Conservation (phyloP, 2,888 invertebrate species). For the Xestobium rufovillosum region DNA sequence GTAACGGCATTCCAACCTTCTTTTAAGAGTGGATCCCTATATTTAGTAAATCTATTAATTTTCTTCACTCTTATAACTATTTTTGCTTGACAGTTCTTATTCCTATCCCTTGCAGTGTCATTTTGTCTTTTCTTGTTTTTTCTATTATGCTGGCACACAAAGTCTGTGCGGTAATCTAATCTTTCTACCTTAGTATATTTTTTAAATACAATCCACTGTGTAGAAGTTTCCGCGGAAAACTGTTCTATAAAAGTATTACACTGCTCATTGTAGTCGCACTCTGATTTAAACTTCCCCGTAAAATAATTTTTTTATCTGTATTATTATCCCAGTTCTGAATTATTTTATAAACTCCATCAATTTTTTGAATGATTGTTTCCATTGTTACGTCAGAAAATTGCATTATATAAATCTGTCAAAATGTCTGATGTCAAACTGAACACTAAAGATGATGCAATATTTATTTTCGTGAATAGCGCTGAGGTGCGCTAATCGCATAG, state of each 20-base stretch:
- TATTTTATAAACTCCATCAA: too few species aligned
- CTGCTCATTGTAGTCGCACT: slow-evolving; percentile 14
- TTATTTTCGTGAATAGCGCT: too few species aligned
- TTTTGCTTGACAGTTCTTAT: slow-evolving; percentile 3
- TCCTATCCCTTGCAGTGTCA: slow-evolving; percentile 9
- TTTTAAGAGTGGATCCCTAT: slow-evolving; percentile 3
- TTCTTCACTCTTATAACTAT: slow-evolving; percentile 4
- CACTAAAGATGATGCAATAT: too few species aligned
- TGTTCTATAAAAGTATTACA: slow-evolving; percentile 12
- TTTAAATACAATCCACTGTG: slow-evolving; percentile 5
- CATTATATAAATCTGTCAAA: too few species aligned
- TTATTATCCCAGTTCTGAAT: too few species aligned
- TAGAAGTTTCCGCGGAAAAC: slow-evolving; percentile 12
- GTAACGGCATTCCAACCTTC: neutral
- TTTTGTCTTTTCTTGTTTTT: slow-evolving; percentile 16
- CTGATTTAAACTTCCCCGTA: too few species aligned
- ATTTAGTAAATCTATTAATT: slow-evolving; percentile 4
- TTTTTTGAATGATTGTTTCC: too few species aligned
- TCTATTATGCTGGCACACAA: slow-evolving; percentile 16
- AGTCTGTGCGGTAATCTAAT: slow-evolving; percentile 12
- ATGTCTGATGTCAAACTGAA: too few species aligned
- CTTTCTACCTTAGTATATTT: slow-evolving; percentile 4
- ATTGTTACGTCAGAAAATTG: too few species aligned
- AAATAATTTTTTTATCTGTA: too few species aligned
- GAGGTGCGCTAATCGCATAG: too few species aligned